Evolutionary conservation across 2,888 invertebrate species (phyloP).

Genomic region (Tortrix viridana): DNA sequence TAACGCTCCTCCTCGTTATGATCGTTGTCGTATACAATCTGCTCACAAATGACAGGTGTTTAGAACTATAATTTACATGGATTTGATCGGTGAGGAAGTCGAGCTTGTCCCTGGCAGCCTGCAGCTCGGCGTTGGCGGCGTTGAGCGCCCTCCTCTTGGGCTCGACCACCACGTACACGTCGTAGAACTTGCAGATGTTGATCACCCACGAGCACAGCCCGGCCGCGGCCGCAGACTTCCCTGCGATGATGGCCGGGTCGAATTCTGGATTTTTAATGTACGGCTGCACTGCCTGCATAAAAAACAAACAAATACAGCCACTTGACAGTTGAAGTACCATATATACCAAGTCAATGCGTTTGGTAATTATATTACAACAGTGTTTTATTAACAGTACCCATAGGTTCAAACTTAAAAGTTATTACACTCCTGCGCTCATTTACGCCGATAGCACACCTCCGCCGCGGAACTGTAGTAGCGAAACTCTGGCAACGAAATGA

Average conservation of each 20-base stretch:
- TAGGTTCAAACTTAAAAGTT: no score
- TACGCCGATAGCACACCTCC: no score
- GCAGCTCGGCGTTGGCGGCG: slow-evolving; percentile 93
- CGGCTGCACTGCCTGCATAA: slow-evolving; percentile 75
- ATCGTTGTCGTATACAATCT: no score
- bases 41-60: no score
- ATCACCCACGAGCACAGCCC: slow-evolving; percentile 97
- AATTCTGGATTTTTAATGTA: slow-evolving; percentile 90
- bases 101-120: slow-evolving; percentile 92
- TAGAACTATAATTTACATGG: slow-evolving; percentile 63
- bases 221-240: slow-evolving; percentile 96
- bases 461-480: no score
- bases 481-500: no score
- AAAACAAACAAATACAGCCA: background rate
- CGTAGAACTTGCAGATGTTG: slow-evolving; percentile 95
- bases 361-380: no score
- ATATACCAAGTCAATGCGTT: no score
- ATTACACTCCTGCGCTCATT: background rate
- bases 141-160: slow-evolving; percentile 94
- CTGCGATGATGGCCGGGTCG: slow-evolving; percentile 90
- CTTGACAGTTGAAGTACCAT: background rate
- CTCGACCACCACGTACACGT: slow-evolving; percentile 95
- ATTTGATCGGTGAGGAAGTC: slow-evolving; percentile 89
- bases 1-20: no score
- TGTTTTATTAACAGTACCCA: no score